These are phyloP conservation scores for Diaprepes abbreviatus DNA, from an alignment of 2,888 invertebrate species.

Conservation along the genomic window DNA sequence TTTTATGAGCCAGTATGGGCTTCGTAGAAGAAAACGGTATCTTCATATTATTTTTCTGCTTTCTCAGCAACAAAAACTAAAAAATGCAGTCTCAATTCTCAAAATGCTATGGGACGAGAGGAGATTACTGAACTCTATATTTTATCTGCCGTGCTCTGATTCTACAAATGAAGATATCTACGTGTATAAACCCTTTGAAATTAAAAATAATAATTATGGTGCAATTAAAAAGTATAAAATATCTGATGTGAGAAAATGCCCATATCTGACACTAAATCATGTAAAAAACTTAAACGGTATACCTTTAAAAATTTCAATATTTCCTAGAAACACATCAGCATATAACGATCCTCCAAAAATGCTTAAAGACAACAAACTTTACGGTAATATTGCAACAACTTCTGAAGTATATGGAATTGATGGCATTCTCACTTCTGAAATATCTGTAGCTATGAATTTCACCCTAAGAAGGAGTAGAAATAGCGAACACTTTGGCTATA, in stretches of 20 bases:
- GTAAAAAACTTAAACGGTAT: not conserved
- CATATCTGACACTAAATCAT: not conserved
- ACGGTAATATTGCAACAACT: slow-evolving; percentile 13
- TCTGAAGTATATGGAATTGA: slow-evolving; percentile 61
- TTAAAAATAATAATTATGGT: not conserved
- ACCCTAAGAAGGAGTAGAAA: slow-evolving; percentile 49
- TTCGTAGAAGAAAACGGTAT: too few species aligned
- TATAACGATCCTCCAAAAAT: slow-evolving; percentile 41
- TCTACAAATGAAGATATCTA: not conserved
- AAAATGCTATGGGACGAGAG: too few species aligned
- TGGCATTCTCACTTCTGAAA: slow-evolving; percentile 61
- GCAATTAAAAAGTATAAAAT: not conserved
- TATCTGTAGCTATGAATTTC: slow-evolving; percentile 64
- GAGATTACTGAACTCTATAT: too few species aligned
- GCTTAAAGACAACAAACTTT: slow-evolving; percentile 33
- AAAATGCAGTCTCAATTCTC: too few species aligned
- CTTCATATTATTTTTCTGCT: too few species aligned
- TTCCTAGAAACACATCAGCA: slow-evolving; percentile 10
- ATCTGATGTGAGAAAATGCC: not conserved
- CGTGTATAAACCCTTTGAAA: not conserved
- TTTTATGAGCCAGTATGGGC: too few species aligned
- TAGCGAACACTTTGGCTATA: slow-evolving; percentile 31
- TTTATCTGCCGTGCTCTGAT: too few species aligned
- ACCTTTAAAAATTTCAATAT: not conserved
- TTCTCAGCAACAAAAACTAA: too few species aligned